Evolutionary conservation across 2,888 invertebrate species (phyloP), one percentile per base, ranked within the genome.

Genomic region (Pseudeuparius sepicola): DNA sequence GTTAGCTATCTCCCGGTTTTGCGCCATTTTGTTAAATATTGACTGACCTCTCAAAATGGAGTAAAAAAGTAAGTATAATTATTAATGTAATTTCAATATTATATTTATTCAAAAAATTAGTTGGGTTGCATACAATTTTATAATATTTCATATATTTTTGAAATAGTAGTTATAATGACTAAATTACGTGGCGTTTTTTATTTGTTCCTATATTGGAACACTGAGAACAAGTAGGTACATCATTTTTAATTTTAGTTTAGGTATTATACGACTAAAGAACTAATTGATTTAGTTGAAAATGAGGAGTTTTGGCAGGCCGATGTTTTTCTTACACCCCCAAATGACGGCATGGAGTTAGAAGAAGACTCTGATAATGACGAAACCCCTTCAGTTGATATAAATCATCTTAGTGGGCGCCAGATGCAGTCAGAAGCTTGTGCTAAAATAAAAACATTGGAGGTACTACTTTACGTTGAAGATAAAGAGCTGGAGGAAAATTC

Each of bases 221-320:
- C 13, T 15, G 36, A 23, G 26, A 17, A 39, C 15, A 17, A 32
- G 37, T 20, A 36, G 36, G 26, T 2, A 25, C 37, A 27, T 24
- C 9, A 28, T 14, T 31, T 24, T 27, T 33, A 14, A 7, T n/a
- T 18, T 30, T 34, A 9, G 20, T 23, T 28, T 12, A 32, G 32
- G 25, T 41, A 24, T 39, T 20, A 30, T 36, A 45, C 35, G 6
- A 39, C 39, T 9, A 14, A 38, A 31, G 29, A 41, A 20, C 38
- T 41, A 15, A 33, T 31, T 24, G 38, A 41, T 39, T 28, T 45
- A 26, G 43, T 43, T 15, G 41, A 43, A 37, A 38, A 13, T 40
- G 43, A 43, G 25, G 34, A 45, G 13, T 45, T 45, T 42, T 43
- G 40, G 45, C 11, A 26, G 4, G 43, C 41, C 7, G 43, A 43